These are phyloP conservation scores for Fulica atra DNA, from an alignment of 2,113 vertebrate species.

Conservation along the genomic window DNA sequence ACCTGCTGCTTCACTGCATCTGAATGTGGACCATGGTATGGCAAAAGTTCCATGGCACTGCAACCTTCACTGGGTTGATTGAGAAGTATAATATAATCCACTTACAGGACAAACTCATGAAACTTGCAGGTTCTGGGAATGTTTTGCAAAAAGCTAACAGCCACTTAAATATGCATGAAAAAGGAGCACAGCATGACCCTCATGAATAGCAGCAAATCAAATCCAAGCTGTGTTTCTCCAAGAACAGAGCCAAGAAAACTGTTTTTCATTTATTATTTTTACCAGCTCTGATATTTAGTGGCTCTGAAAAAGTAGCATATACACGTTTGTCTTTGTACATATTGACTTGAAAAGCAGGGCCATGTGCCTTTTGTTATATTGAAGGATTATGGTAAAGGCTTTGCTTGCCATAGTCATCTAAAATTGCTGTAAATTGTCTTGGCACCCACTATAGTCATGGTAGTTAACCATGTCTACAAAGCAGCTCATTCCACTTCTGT, in stretches of 20 bases:
- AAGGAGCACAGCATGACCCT: conserved; percentile 46
- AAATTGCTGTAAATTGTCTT: not conserved
- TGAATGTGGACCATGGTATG: not conserved
- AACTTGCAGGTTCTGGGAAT: conserved; percentile 27
- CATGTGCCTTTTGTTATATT: not conserved
- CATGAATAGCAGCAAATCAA: conserved; percentile 33
- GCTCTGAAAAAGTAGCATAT: not conserved
- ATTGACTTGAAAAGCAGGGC: not conserved
- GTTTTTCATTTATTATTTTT: conserved; percentile 1
- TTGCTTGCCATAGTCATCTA: not conserved
- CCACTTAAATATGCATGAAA: conserved; percentile 44
- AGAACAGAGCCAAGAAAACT: not conserved
- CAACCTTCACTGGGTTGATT: not conserved
- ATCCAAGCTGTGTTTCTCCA: conserved; percentile 4
- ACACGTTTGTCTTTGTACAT: not conserved
- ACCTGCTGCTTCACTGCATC: not conserved
- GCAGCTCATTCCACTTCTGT: not conserved
- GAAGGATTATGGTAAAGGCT: not conserved
- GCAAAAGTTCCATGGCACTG: not conserved
- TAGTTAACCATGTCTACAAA: not conserved
- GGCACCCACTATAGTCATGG: not conserved
- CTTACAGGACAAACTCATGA: conserved; percentile 33
- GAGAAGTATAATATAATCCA: not conserved
- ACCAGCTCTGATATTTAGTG: not conserved
- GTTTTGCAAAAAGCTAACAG: conserved; percentile 39